Evolutionary conservation across 2,113 vertebrate genomes (phyloP), one percentile per base, ranked within the genome.

Genomic region (Eretmochelys imbricata): DNA sequence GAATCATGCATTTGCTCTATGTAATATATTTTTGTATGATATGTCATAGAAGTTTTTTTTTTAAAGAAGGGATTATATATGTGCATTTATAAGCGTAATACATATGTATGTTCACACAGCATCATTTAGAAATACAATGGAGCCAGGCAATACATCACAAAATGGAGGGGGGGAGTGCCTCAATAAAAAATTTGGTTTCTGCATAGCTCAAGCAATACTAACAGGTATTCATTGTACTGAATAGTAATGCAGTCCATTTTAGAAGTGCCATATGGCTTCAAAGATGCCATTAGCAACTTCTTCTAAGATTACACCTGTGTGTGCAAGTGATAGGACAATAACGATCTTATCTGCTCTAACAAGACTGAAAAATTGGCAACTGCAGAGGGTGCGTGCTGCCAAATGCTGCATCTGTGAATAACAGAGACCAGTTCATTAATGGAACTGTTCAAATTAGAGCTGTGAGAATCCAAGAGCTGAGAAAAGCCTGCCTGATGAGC

Each of bases 361-460:
- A 93, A 97, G 84, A 59, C 75, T 84, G 94, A 80, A 96, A 95
- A 87, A 83, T 53, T 81, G 65, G 85, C 82, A 96, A 55, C 59
- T 89, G 50, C 25, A 88, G 78, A 97, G 87, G 75, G 42, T 82
- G 53, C 25, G 24, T 80, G 93, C 93, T 96, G 91, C 89, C 95
- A 94, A 69, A 72, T 38, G 75, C 9, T 81, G 79, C 89, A 96
- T 95, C 95, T 95, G 84, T 94, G 92, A 95, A 89, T 80, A 97
- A 65, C 80, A 93, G 82, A 85, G 81, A 91, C 62, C 90, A 90
- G 82, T 97, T 95, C 85, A 97, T 97, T 96, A 95, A 93, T 72
- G 89, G 83, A 89, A 93, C 92, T 89, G 53, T 94, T 90, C 87
- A 92, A 95, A 96, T 92, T 93, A 92, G 62, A 88, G 54, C 76